Evolutionary conservation across 1,140 invertebrate genomes (phyloP).

Genomic region (Marisa cornuarietis): DNA sequence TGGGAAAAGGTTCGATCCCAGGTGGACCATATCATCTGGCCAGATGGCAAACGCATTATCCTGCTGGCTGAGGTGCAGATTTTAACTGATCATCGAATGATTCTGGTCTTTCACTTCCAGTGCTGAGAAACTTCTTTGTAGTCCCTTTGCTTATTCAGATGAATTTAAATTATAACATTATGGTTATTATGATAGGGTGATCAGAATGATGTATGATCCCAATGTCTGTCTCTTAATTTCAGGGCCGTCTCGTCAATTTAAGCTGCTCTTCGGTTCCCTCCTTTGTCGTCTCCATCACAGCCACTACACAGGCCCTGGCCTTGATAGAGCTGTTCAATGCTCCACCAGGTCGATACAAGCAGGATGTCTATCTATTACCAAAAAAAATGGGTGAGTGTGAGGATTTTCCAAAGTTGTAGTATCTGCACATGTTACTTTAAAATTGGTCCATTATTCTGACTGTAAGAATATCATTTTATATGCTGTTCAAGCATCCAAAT

Average conservation of each 20-base stretch:
- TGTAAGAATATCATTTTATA: too few species aligned
- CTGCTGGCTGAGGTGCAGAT: slow-evolving; percentile 79
- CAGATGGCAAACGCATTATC: slow-evolving; percentile 71
- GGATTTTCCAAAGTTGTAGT: not conserved
- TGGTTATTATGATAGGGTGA: too few species aligned
- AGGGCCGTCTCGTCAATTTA: slow-evolving; percentile 94
- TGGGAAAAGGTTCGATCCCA: slow-evolving; percentile 98
- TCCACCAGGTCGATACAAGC: slow-evolving; percentile 91
- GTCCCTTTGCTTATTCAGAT: not conserved
- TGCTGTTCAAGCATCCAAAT: too few species aligned
- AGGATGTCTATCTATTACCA: slow-evolving; percentile 95
- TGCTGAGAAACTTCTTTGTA: not conserved
- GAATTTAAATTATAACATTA: too few species aligned
- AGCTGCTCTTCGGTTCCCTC: slow-evolving; percentile 97
- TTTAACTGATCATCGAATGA: not conserved
- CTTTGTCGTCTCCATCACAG: slow-evolving; percentile 78
- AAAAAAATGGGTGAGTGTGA: slow-evolving; percentile 91
- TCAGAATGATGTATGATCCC: too few species aligned
- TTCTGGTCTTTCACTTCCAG: not conserved
- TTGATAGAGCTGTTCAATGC: slow-evolving; percentile 97
- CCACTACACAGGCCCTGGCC: slow-evolving; percentile 82
- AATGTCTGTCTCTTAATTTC: slow-evolving; percentile 12
- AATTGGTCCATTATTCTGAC: too few species aligned
- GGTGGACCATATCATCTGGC: slow-evolving; percentile 95
- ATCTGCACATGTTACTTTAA: not conserved